Evolutionary conservation across 2,797 vertebrate genomes (phyloP), one percentile per base, ranked within the genome.

Genomic region (Geotrypetes seraphini): DNA sequence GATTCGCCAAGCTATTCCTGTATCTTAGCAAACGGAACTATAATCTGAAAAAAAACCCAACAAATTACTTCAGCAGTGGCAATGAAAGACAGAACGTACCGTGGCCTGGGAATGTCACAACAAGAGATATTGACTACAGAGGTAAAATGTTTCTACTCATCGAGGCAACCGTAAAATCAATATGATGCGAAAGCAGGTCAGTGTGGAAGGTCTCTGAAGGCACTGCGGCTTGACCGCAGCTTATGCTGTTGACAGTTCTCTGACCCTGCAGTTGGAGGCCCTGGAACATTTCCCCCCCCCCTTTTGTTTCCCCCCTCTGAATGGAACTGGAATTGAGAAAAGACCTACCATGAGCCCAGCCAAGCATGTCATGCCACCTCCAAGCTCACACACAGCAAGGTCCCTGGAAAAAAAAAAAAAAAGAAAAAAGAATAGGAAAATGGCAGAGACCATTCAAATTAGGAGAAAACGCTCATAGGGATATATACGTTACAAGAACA

Each of bases 281-380:
- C 67, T 77, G 75, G 76, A 81, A 85, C 83, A 85, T 87, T 87
- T 85, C 81, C 75, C 20, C 18, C 60, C 20, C 18, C 60, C 75
- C 78, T 81, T 82, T 82, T n/a, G n/a, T 79, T 84, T 83, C 72
- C 57, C 71, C 63, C 44, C 65, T 70, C 52, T 85, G 82, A 85
- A 85, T 80, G 78, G 78, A 71, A 75, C 63, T 79, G 81, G 81
- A 79, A 80, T 82, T 75, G 79, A 85, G 81, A 83, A 83, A 80
- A 82, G 69, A 90, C 91, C 89, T 96, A 99, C 95, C 92, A 96
- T 96, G 75, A 99, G 90, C 60, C 93, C 95, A 73, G 92, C 91
- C 66, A 99, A 91, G 86, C 93, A 97, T 75, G 94, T 96, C 95
- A 97, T 96, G 64, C 95, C 95, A 85, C 95, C 93, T 75, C 94